A percentile compares a stretch with the other conserved stretches of the same genome.
Evolutionary conservation across 2,888 invertebrate genomes (phyloP).

Genomic region (Pandemis corylana): DNA sequence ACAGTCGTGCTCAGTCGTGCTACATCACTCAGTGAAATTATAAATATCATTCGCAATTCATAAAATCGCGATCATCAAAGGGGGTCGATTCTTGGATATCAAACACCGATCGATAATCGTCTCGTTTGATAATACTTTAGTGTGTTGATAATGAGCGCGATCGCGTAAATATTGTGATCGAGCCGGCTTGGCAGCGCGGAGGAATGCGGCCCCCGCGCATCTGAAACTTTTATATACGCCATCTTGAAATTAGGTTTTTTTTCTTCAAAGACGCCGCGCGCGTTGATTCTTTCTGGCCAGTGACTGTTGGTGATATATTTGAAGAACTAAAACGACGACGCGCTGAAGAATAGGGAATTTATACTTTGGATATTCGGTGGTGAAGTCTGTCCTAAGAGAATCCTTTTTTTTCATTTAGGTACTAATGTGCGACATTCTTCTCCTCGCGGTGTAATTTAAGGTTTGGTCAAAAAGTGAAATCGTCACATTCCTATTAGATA

Average conservation of each 20-base stretch:
- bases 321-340: too few relatives aligned
- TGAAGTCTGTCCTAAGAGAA: too few relatives aligned
- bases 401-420: too few relatives aligned
- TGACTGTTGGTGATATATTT: background rate
- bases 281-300: slow-evolving; percentile 6
- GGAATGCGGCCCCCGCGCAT: slow-evolving; percentile 34
- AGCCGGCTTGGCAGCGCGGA: slow-evolving; percentile 25
- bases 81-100: slow-evolving; percentile 15
- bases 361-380: too few relatives aligned
- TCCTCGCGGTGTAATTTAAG: too few relatives aligned
- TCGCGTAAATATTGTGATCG: slow-evolving; percentile 39
- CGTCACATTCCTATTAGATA: background rate
- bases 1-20: slow-evolving; percentile 14
- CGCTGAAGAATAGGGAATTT: too few relatives aligned
- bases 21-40: slow-evolving; percentile 9
- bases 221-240: slow-evolving; percentile 27
- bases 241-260: slow-evolving; percentile 31
- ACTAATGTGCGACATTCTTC: too few relatives aligned
- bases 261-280: slow-evolving; percentile 19
- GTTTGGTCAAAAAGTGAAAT: background rate
- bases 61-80: slow-evolving; percentile 25
- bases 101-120: slow-evolving; percentile 32
- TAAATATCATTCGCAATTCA: slow-evolving; percentile 28
- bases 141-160: slow-evolving; percentile 34
- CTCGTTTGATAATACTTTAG: slow-evolving; percentile 37